Evolutionary conservation across 2,797 vertebrate genomes (phyloP).

Genomic region (Botia almorhae): DNA sequence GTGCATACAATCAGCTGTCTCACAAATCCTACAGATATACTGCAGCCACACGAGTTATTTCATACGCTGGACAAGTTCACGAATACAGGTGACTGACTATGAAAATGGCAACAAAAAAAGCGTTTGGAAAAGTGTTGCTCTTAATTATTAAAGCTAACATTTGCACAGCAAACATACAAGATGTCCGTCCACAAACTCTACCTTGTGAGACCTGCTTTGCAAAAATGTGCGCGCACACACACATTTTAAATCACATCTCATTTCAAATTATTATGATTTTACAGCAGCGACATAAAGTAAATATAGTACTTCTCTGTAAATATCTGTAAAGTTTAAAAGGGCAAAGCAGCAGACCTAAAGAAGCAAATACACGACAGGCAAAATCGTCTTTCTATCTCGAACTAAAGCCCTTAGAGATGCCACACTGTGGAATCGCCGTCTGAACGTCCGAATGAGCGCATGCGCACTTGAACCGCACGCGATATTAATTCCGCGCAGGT

Average conservation of each 20-base stretch:
- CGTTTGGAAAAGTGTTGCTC: conserved; percentile 58
- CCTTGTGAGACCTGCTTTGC: conserved; percentile 75
- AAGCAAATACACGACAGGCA: no score
- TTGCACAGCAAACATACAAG: conserved; percentile 68
- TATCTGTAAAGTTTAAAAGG: no score
- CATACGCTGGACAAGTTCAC: conserved; percentile 31
- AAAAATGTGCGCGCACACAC: no score
- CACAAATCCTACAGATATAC: background rate
- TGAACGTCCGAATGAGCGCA: background rate
- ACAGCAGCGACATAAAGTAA: no score
- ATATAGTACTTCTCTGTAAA: no score
- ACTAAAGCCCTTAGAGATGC: no score
- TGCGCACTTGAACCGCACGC: conserved; percentile 20
- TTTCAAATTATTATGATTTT: no score
- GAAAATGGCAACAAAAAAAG: conserved; percentile 55
- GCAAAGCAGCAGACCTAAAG: no score
- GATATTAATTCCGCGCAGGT: conserved; percentile 47
- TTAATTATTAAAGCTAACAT: conserved; percentile 74
- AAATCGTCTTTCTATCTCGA: no score
- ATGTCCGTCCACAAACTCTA: conserved; percentile 65
- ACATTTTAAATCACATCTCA: no score
- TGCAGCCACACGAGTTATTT: background rate
- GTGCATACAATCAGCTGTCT: background rate
- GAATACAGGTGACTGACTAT: conserved; percentile 61
- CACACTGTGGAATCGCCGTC: background rate